These are phyloP conservation scores for Gadopsis marmoratus DNA, from an alignment of 2,797 vertebrate genomes.

Conservation along the genomic window DNA sequence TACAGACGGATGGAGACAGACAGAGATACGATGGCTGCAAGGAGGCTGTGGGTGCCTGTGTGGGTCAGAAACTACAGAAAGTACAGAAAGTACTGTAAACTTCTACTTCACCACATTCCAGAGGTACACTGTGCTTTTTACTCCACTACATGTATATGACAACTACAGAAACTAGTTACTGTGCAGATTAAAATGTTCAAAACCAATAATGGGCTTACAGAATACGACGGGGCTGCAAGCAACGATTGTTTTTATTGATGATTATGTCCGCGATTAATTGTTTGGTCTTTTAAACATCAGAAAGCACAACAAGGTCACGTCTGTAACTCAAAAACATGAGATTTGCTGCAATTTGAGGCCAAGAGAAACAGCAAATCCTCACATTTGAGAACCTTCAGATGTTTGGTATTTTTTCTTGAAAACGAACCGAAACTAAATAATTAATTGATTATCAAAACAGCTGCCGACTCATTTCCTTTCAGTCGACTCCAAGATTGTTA, in stretches of 20 bases:
- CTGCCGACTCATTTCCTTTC: not conserved
- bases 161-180: not conserved
- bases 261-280: not conserved
- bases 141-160: no score
- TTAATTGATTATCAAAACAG: not conserved
- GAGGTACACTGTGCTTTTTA: no score
- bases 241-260: not conserved
- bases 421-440: not conserved
- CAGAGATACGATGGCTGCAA: not conserved
- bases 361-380: not conserved
- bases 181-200: not conserved
- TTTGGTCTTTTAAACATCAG: not conserved
- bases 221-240: not conserved
- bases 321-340: not conserved
- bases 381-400: not conserved
- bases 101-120: not conserved
- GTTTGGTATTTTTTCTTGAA: not conserved
- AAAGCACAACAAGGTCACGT: not conserved
- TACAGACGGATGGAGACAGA: not conserved
- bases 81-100: no score
- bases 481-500: no score
- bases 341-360: not conserved
- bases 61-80: not conserved
- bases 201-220: not conserved
- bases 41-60: not conserved